Conservation (phyloP, 1,140 invertebrate species). For the Chironomus tepperi region DNA sequence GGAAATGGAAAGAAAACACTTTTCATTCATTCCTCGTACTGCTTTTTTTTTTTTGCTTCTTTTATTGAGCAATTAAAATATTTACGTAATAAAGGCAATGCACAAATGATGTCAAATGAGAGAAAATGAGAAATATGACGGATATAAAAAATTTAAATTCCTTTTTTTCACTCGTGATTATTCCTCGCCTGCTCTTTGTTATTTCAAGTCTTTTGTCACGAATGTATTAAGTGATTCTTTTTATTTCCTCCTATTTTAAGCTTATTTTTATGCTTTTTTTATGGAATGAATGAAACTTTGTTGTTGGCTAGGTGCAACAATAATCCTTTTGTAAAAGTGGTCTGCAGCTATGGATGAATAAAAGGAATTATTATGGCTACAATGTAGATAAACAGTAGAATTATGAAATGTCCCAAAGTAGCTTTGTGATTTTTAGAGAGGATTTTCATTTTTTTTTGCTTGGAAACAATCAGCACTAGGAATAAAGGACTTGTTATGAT, state of each 20-base stretch:
- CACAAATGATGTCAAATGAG: background rate
- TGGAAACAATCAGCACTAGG: too few species aligned
- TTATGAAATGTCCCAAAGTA: too few species aligned
- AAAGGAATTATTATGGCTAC: too few species aligned
- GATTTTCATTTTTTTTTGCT: too few species aligned
- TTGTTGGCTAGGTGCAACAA: too few species aligned
- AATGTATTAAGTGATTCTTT: background rate
- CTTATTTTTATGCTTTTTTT: background rate
- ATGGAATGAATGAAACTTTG: background rate
- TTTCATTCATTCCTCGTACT: background rate
- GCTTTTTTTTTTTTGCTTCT: too few species aligned
- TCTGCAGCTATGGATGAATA: too few species aligned
- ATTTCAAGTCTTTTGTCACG: background rate
- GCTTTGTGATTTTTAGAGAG: too few species aligned
- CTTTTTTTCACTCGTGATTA: background rate
- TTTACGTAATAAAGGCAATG: conserved; percentile 8
- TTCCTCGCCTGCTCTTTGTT: background rate
- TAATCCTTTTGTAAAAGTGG: too few species aligned
- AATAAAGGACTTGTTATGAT: too few species aligned
- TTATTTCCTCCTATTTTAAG: background rate
- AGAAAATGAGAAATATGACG: too few species aligned
- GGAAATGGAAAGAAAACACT: background rate
- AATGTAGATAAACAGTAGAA: too few species aligned
- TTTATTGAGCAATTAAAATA: conserved; percentile 23
- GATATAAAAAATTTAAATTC: background rate